Evolutionary conservation across 1,140 invertebrate genomes (phyloP).

Genomic region (Forficula auricularia): DNA sequence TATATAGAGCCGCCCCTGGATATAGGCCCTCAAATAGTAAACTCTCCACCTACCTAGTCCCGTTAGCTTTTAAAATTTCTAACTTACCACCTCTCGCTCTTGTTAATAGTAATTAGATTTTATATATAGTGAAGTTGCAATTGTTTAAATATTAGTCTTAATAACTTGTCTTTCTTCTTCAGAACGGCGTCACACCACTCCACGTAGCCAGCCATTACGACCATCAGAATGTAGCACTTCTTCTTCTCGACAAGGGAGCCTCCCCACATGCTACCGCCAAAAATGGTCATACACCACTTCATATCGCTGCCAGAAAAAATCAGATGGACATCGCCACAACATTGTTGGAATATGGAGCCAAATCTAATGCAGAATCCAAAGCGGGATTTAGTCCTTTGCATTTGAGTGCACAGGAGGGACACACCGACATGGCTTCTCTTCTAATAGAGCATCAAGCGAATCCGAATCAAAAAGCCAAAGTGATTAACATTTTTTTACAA

Average conservation of each 20-base stretch:
- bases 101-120: no score
- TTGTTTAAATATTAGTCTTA: no score
- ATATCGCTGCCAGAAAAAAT: conserved; percentile 97
- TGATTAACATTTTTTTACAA: no score
- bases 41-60: no score
- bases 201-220: conserved; percentile 97
- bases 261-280: conserved; percentile 89
- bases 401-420: conserved; percentile 82
- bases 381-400: conserved; percentile 88
- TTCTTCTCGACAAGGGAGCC: conserved; percentile 84
- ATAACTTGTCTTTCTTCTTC: conserved; percentile 13
- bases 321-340: conserved; percentile 87
- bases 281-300: conserved; percentile 94
- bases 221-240: conserved; percentile 76
- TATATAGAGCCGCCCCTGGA: no score
- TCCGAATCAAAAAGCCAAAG: conserved; percentile 70
- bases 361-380: conserved; percentile 73
- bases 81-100: no score
- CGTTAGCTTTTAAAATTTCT: no score
- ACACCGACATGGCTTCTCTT: conserved; percentile 78
- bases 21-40: no score
- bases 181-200: conserved; percentile 91
- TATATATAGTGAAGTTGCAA: no score
- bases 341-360: conserved; percentile 79
- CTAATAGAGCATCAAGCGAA: conserved; percentile 74